These are phyloP conservation scores for Cuculus canorus DNA, from an alignment of 2,797 vertebrate species.

Conservation along the genomic window DNA sequence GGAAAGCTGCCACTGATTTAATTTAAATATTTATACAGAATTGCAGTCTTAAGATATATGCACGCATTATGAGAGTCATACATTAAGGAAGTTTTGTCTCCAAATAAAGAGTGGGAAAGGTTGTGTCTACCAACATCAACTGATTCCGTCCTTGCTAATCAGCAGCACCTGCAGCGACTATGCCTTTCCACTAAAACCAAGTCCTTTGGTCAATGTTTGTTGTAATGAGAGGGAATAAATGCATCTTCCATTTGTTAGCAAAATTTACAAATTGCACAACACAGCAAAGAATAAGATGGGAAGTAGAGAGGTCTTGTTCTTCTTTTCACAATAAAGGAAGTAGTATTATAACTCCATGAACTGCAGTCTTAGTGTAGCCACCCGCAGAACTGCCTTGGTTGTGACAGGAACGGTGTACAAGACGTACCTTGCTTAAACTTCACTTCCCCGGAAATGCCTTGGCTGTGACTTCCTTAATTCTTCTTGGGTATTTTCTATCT, in stretches of 20 bases:
- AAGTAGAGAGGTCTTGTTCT: background rate
- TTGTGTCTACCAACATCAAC: slow-evolving; percentile 10
- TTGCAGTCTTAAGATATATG: slow-evolving; percentile 29
- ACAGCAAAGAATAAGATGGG: background rate
- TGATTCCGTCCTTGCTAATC: slow-evolving; percentile 39
- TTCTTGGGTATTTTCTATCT: background rate
- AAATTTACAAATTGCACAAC: background rate
- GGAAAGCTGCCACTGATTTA: slow-evolving; percentile 60
- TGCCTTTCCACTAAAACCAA: background rate
- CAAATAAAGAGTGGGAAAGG: background rate
- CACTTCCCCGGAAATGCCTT: background rate
- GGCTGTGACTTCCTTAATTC: background rate
- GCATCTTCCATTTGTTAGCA: background rate
- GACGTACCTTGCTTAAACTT: background rate
- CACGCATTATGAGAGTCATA: background rate
- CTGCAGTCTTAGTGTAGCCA: background rate
- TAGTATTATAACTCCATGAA: background rate
- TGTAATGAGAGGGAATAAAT: background rate
- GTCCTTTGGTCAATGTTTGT: background rate
- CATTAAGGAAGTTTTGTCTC: slow-evolving; percentile 18
- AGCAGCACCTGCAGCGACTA: slow-evolving; percentile 43
- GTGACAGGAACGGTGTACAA: background rate
- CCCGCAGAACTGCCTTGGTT: background rate
- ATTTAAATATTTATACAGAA: slow-evolving; percentile 71
- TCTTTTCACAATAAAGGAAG: background rate